Conservation (phyloP, 2,113 vertebrate genomes). For the Neolamprologus falcicula region DNA sequence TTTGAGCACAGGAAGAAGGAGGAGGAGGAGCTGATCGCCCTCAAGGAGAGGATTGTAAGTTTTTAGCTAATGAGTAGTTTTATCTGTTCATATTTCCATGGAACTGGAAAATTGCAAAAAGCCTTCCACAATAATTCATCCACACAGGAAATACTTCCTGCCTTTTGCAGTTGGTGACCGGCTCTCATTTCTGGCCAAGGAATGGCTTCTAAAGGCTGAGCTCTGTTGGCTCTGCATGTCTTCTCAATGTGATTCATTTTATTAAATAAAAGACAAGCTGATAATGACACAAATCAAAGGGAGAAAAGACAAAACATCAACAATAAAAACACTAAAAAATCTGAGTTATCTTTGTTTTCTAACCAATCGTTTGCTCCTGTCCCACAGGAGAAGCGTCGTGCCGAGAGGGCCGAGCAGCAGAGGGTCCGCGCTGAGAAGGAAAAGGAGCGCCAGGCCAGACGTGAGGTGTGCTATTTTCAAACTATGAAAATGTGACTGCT, state of each 20-base stretch:
- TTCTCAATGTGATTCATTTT: not conserved
- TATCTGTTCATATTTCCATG: not conserved
- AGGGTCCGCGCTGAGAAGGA: slow-evolving; percentile 89
- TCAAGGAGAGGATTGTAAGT: slow-evolving; percentile 95
- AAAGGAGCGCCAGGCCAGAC: slow-evolving; percentile 87
- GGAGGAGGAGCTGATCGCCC: slow-evolving; percentile 90
- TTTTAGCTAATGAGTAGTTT: not conserved
- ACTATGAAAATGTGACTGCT: not conserved
- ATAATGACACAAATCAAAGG: not conserved
- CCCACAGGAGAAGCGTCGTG: slow-evolving; percentile 90
- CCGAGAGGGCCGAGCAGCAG: slow-evolving; percentile 94
- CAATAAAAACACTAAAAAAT: not conserved
- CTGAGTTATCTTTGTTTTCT: not conserved
- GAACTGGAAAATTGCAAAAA: not conserved
- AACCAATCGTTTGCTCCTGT: not conserved
- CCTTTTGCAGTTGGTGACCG: not conserved
- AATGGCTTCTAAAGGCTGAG: not conserved
- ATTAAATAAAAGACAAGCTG: not conserved
- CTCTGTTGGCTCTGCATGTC: not conserved
- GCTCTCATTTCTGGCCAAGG: not conserved
- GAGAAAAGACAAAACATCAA: not conserved
- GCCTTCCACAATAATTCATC: not conserved
- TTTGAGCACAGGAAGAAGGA: slow-evolving; percentile 95
- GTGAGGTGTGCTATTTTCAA: slow-evolving; percentile 74
- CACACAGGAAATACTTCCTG: not conserved